phyloP scores from a whole-genome alignment of 2,888 invertebrate genomes.

The Chrysolina haemoptera region DNA sequence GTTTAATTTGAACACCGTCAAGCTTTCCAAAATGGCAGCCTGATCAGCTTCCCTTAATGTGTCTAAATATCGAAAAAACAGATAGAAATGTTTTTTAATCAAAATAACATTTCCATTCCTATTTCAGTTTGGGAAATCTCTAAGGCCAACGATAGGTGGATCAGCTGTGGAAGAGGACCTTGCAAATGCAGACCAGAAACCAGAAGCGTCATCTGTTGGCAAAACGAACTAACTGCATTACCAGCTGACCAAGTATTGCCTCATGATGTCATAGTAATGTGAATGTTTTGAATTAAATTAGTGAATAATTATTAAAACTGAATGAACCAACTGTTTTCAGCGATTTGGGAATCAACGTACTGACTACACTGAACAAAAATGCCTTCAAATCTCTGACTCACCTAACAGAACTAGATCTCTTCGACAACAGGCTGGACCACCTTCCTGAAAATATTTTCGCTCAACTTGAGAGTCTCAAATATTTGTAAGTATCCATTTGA shows the following conservation, averaged over 20 bases:
- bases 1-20: not conserved
- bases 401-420: slow-evolving; percentile 79
- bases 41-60: not conserved
- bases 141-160: slow-evolving; percentile 74
- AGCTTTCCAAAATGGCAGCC: not conserved
- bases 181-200: slow-evolving; percentile 79
- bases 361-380: slow-evolving; percentile 79
- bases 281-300: slow-evolving; percentile 50
- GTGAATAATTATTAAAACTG: not conserved
- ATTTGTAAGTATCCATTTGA: slow-evolving; percentile 73
- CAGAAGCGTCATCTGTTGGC: slow-evolving; percentile 80
- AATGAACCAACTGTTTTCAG: slow-evolving; percentile 69
- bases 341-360: slow-evolving; percentile 80
- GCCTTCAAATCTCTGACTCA: slow-evolving; percentile 78
- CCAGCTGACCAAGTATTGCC: slow-evolving; percentile 77
- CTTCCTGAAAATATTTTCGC: slow-evolving; percentile 78
- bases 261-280: slow-evolving; percentile 77
- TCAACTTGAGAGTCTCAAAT: slow-evolving; percentile 75
- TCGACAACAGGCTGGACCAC: slow-evolving; percentile 80
- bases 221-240: slow-evolving; percentile 74
- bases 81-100: too few relatives aligned
- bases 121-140: slow-evolving; percentile 78
- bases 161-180: slow-evolving; percentile 75
- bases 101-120: not conserved
- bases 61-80: too few relatives aligned